Conservation (phyloP, 2,888 invertebrate species). For the Ethmia dodecea region DNA sequence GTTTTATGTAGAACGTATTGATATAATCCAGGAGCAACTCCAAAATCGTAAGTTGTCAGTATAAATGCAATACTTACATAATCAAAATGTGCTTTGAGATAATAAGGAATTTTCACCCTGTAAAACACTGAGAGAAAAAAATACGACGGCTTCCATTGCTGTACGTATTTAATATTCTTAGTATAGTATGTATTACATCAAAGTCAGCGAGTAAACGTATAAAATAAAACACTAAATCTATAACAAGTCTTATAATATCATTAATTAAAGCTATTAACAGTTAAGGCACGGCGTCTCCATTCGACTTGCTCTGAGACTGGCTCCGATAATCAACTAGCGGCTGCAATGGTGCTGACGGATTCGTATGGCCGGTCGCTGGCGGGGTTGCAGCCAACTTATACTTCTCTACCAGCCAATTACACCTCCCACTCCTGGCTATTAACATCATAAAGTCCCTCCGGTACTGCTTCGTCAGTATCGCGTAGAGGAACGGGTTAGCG, state of each 20-base stretch:
- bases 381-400: constrained; percentile 63
- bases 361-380: constrained; percentile 61
- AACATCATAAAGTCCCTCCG: constrained; percentile 84
- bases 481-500: constrained; percentile 95
- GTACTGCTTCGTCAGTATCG: constrained; percentile 92
- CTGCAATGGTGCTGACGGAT: constrained; percentile 52
- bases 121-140: too few species aligned
- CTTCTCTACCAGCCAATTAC: constrained; percentile 57
- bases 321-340: constrained; percentile 57
- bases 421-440: constrained; percentile 79
- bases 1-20: too few species aligned
- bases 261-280: constrained; percentile 21
- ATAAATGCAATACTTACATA: too few species aligned
- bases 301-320: constrained; percentile 46
- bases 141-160: too few species aligned
- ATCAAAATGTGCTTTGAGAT: too few species aligned
- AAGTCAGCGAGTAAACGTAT: too few species aligned
- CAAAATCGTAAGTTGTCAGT: too few species aligned
- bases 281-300: constrained; percentile 51
- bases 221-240: constrained; percentile 31
- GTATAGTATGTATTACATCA: too few species aligned
- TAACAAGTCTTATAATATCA: constrained; percentile 55
- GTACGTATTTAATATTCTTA: too few species aligned
- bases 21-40: too few species aligned
- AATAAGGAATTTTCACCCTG: too few species aligned